Conservation (phyloP, 2,113 vertebrate species). For the Dicrurus megarhynchus region DNA sequence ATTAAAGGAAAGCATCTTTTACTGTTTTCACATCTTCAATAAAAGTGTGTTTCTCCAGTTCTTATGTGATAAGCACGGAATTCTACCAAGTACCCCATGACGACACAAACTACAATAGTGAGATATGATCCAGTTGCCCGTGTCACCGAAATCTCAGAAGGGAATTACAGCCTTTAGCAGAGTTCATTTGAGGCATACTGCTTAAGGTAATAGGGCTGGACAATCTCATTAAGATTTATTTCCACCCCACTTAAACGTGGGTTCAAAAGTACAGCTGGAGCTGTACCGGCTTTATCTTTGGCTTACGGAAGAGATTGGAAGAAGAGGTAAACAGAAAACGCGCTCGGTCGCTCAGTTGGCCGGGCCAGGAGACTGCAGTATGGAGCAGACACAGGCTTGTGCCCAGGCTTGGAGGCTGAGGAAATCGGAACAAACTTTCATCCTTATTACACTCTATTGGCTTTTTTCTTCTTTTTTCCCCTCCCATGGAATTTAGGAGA, state of each 20-base stretch:
- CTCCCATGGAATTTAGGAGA: neutral
- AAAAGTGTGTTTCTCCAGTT: neutral
- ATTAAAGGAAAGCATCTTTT: neutral
- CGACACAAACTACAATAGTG: neutral
- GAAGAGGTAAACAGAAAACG: constrained; percentile 38
- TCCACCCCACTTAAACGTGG: neutral
- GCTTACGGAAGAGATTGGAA: constrained; percentile 13
- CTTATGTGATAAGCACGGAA: neutral
- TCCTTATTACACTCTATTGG: neutral
- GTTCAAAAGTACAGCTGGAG: constrained; percentile 61
- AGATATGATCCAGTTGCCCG: constrained; percentile 22
- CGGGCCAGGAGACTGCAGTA: neutral
- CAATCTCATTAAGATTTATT: constrained; percentile 64
- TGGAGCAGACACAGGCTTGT: neutral
- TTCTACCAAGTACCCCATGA: neutral
- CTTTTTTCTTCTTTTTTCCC: neutral
- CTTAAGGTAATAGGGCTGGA: constrained; percentile 55
- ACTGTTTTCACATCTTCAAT: neutral
- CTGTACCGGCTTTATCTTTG: constrained; percentile 33
- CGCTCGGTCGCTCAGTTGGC: fast-evolving
- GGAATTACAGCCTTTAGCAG: constrained; percentile 30
- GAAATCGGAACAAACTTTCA: neutral
- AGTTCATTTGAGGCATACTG: constrained; percentile 42
- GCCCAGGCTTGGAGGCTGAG: neutral
- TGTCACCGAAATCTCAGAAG: constrained; percentile 27